These are phyloP conservation scores for Oceanodroma leucorhoa DNA, from an alignment of 2,797 vertebrate species.

Conservation along the genomic window DNA sequence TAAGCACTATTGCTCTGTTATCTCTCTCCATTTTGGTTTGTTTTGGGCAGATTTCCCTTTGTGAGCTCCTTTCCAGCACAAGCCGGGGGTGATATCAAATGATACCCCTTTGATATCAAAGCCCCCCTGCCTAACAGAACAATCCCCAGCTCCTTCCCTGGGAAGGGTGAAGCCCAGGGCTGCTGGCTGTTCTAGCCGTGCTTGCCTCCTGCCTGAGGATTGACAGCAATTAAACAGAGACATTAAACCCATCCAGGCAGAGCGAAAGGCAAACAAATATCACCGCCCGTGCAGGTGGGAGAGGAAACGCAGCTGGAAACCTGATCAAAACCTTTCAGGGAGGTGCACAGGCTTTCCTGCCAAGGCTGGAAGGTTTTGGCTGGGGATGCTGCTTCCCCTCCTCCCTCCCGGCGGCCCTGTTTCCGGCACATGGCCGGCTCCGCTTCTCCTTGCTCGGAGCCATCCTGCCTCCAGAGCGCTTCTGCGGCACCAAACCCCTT, in stretches of 20 bases:
- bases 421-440: background rate
- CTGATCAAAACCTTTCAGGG: background rate
- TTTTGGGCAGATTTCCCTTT: background rate
- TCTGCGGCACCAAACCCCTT: background rate
- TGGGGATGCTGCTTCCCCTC: background rate
- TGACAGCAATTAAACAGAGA: background rate
- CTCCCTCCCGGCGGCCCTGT: background rate
- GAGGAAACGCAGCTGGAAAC: background rate
- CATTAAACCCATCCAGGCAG: background rate
- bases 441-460: background rate
- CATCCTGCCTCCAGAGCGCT: background rate
- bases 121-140: background rate
- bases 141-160: background rate
- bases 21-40: background rate
- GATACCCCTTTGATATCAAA: background rate
- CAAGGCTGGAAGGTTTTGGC: background rate
- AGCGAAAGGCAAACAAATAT: background rate
- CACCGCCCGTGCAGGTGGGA: accelerated
- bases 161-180: background rate
- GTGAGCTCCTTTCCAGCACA: background rate
- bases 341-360: background rate
- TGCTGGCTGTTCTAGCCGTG: background rate
- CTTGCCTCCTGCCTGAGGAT: background rate
- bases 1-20: background rate
- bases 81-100: background rate